These are phyloP conservation scores for Rhynchophorus ferrugineus DNA, from an alignment of 1,140 invertebrate genomes.

Conservation along the genomic window DNA sequence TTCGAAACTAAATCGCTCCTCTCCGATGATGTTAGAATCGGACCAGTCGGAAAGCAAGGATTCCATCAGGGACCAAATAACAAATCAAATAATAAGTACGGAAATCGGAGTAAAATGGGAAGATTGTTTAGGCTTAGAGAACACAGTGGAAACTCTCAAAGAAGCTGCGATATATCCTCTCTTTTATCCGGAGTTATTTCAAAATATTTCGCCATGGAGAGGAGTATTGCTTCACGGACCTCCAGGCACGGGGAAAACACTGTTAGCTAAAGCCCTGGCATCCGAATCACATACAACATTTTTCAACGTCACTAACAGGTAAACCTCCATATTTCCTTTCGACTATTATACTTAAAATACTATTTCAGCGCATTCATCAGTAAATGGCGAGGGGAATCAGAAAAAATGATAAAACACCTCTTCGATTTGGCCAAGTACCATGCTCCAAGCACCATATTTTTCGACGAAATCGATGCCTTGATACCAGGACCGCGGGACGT, in stretches of 20 bases:
- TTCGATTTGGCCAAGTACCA: slow-evolving; percentile 78
- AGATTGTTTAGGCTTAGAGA: slow-evolving; percentile 67
- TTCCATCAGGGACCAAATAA: slow-evolving; percentile 6
- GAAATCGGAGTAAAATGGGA: slow-evolving; percentile 52
- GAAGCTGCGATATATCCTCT: slow-evolving; percentile 82
- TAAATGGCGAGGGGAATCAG: slow-evolving; percentile 93
- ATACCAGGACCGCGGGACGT: slow-evolving; percentile 62
- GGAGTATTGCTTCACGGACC: slow-evolving; percentile 79
- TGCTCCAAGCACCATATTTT: slow-evolving; percentile 89
- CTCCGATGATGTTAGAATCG: neutral
- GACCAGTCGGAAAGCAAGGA: slow-evolving; percentile 1
- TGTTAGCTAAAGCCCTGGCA: slow-evolving; percentile 82
- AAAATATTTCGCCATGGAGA: slow-evolving; percentile 75
- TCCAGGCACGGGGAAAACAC: slow-evolving; percentile 78
- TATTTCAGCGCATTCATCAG: slow-evolving; percentile 68
- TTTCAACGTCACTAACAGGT: slow-evolving; percentile 76
- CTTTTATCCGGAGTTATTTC: slow-evolving; percentile 79
- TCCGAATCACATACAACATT: slow-evolving; percentile 79
- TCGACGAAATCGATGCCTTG: slow-evolving; percentile 93
- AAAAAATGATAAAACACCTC: slow-evolving; percentile 82
- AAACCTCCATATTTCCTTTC: neutral
- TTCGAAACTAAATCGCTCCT: slow-evolving; percentile 22
- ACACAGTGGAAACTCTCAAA: slow-evolving; percentile 77
- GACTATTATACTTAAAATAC: no score
- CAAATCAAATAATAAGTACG: slow-evolving; percentile 4